A percentile compares a stretch with the other conserved stretches of the same genome.
Conservation (phyloP, 2,888 invertebrate species). For the Macrosiphum euphorbiae region DNA sequence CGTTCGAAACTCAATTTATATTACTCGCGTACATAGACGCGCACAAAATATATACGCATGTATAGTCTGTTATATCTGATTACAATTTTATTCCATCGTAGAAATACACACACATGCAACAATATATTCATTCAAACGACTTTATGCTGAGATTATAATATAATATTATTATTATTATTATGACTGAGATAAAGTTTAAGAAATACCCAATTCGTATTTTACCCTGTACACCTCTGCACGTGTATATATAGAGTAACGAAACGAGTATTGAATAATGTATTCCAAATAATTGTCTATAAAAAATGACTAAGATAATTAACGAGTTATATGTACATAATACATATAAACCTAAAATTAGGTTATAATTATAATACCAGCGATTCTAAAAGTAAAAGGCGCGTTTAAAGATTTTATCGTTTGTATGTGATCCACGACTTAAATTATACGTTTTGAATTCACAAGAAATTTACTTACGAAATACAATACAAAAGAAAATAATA, state of each 20-base stretch:
- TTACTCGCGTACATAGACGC: not conserved
- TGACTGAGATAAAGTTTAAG: not conserved
- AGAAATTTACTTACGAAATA: conserved; percentile 11
- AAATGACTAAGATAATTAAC: conserved; percentile 8
- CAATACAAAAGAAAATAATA: not conserved
- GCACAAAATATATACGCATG: not conserved
- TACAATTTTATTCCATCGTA: not conserved
- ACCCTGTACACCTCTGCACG: not conserved
- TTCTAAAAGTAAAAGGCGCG: conserved; percentile 42
- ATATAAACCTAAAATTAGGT: conserved; percentile 5
- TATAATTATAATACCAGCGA: not conserved
- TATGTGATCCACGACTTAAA: conserved; percentile 33
- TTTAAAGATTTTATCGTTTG: conserved; percentile 32
- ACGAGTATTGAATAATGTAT: not conserved
- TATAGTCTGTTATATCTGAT: not conserved
- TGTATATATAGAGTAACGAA: not conserved
- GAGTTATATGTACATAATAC: not conserved
- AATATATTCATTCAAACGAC: not conserved
- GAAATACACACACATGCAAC: not conserved
- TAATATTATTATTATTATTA: not conserved
- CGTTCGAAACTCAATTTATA: conserved; percentile 35
- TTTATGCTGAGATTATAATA: not conserved
- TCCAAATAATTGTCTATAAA: not conserved
- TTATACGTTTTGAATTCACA: conserved; percentile 33
- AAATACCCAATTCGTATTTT: not conserved